Evolutionary conservation across 2,113 vertebrate species (phyloP).

Genomic region (Hypanus sabinus): DNA sequence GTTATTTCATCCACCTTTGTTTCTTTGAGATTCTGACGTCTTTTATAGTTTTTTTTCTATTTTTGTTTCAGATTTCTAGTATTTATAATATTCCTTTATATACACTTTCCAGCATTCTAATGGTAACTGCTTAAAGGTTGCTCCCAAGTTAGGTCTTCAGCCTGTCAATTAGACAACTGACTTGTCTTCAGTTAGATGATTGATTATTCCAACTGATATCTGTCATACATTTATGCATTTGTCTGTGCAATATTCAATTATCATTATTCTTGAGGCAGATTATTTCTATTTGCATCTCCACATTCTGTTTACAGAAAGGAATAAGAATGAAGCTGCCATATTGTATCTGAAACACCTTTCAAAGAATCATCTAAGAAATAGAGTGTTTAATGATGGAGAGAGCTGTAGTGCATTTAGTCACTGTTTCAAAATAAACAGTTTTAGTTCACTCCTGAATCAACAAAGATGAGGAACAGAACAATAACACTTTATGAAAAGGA

Average conservation of each 20-base stretch:
- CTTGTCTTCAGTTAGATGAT: background rate
- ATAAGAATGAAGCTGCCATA: background rate
- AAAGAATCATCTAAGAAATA: background rate
- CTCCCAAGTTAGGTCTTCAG: background rate
- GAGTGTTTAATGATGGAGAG: background rate
- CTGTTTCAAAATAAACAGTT: background rate
- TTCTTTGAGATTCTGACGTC: background rate
- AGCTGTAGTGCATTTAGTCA: background rate
- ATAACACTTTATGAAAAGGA: background rate
- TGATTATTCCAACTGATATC: background rate
- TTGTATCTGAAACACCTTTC: background rate
- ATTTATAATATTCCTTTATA: background rate
- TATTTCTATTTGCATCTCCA: background rate
- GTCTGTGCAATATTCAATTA: background rate
- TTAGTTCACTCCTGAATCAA: conserved; percentile 2
- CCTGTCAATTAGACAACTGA: background rate
- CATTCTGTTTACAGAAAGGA: background rate
- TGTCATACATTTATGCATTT: background rate
- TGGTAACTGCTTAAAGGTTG: background rate
- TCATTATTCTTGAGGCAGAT: background rate
- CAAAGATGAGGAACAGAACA: background rate
- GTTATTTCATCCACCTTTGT: background rate
- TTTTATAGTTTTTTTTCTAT: background rate
- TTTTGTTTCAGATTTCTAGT: background rate
- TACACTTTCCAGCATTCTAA: background rate